These are phyloP conservation scores for Myotis brandtii DNA, from an alignment of 2,113 vertebrate genomes.

Conservation along the genomic window DNA sequence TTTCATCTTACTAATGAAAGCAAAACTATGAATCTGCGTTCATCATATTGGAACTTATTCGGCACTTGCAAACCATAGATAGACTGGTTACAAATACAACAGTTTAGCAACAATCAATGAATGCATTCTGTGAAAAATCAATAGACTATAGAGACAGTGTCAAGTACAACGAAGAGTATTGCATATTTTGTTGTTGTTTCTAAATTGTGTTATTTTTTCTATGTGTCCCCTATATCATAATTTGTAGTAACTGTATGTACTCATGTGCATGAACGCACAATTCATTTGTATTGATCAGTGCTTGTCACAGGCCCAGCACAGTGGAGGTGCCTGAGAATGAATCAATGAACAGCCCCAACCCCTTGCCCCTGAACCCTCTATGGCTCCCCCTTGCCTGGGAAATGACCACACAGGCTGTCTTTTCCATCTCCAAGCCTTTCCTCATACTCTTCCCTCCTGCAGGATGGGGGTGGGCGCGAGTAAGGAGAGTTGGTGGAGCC, in stretches of 20 bases:
- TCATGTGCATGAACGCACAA: neutral
- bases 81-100: neutral
- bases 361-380: neutral
- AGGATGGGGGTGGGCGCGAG: neutral
- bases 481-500: neutral
- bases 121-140: neutral
- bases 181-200: neutral
- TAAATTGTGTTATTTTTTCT: too few species aligned
- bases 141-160: neutral
- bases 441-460: neutral
- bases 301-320: neutral
- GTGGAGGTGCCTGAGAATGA: neutral
- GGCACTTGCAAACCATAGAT: neutral
- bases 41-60: neutral
- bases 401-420: neutral
- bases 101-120: neutral
- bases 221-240: neutral
- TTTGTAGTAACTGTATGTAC: neutral
- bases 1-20: neutral
- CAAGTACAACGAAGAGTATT: neutral
- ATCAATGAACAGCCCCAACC: neutral
- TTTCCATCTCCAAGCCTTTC: neutral
- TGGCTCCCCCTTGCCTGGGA: neutral
- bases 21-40: neutral
- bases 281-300: neutral